Evolutionary conservation across 2,113 vertebrate genomes (phyloP).

Genomic region (Antennarius striatus): DNA sequence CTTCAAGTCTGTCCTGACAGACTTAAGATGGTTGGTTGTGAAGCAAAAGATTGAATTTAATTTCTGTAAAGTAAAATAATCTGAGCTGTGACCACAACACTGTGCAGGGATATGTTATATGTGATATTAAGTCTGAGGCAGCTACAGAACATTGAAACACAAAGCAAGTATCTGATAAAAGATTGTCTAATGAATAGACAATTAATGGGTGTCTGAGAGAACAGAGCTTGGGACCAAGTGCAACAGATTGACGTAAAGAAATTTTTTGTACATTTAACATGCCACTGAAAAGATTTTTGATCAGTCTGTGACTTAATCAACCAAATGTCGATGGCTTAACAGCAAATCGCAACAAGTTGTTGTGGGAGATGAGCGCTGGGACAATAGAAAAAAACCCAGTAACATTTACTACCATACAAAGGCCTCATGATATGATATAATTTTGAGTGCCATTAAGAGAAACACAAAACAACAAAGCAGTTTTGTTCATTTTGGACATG

Average conservation of each 20-base stretch:
- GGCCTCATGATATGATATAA: slow-evolving; percentile 34
- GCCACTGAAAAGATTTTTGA: slow-evolving; percentile 25
- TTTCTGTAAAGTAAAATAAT: background rate
- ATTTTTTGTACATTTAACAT: slow-evolving; percentile 54
- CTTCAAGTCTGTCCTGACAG: background rate
- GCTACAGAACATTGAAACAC: slow-evolving; percentile 72
- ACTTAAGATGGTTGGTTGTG: background rate
- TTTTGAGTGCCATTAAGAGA: slow-evolving; percentile 41
- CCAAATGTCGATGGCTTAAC: slow-evolving; percentile 20
- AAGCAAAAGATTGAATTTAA: slow-evolving; percentile 10
- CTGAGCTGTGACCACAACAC: background rate
- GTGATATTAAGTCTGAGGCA: slow-evolving; percentile 38
- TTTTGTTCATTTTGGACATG: slow-evolving; percentile 57
- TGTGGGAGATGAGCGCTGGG: slow-evolving; percentile 9
- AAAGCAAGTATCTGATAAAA: slow-evolving; percentile 53
- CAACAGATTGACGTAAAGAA: slow-evolving; percentile 10
- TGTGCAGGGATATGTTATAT: slow-evolving; percentile 19
- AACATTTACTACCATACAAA: slow-evolving; percentile 77
- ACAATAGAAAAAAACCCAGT: slow-evolving; percentile 27
- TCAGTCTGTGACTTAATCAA: slow-evolving; percentile 22
- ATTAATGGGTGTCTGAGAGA: slow-evolving; percentile 11
- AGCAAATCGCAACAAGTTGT: slow-evolving; percentile 22
- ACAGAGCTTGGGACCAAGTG: background rate
- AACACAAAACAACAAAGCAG: slow-evolving; percentile 14
- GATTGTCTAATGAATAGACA: slow-evolving; percentile 71